Evolutionary conservation across 2,113 vertebrate species (phyloP).

Genomic region (Tragulus kanchil): DNA sequence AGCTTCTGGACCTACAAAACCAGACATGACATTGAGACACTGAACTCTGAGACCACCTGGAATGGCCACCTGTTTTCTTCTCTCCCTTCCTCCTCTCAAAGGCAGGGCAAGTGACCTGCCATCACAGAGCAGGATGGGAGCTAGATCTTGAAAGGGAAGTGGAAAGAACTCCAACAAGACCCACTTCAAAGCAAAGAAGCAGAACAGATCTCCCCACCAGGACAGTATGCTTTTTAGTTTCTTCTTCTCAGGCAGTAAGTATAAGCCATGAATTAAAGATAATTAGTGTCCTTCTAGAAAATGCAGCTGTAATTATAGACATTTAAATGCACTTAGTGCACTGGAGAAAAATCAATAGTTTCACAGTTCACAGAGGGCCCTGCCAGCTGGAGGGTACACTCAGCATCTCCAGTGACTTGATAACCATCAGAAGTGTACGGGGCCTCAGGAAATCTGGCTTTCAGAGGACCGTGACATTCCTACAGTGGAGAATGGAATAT

Average conservation of each 20-base stretch:
- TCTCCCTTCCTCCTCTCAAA: background rate
- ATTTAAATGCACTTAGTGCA: conserved; percentile 56
- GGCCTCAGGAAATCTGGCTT: background rate
- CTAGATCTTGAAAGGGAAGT: background rate
- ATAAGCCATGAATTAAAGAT: conserved; percentile 76
- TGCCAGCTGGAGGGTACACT: background rate
- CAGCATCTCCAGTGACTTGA: background rate
- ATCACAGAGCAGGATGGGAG: background rate
- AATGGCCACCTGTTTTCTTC: background rate
- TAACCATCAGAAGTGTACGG: background rate
- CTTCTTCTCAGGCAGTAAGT: conserved; percentile 59
- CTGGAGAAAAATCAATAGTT: conserved; percentile 64
- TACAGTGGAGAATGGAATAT: background rate
- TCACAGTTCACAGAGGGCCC: conserved; percentile 67
- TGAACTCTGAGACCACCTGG: background rate
- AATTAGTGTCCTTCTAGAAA: conserved; percentile 73
- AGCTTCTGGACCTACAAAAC: background rate
- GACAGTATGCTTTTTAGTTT: background rate
- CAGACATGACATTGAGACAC: background rate
- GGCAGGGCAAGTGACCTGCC: background rate
- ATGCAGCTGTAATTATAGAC: conserved; percentile 70
- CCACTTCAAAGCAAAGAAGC: background rate
- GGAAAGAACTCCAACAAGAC: background rate
- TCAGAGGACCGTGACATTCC: fast-evolving
- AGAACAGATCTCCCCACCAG: background rate